Base-by-base conservation (phyloP, 2,888 invertebrate species). In the Drosophila hamatofila region DNA sequence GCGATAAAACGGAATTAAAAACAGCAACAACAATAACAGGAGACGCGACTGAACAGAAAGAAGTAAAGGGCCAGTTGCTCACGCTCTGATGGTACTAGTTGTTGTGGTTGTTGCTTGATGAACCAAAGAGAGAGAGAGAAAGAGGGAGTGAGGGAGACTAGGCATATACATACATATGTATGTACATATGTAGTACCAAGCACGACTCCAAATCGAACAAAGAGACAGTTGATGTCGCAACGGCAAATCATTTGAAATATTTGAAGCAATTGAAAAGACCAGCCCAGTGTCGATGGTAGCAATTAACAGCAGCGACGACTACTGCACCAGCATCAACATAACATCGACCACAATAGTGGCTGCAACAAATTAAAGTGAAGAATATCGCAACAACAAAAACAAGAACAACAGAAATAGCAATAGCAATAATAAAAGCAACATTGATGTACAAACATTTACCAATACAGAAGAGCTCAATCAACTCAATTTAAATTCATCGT, bases 401-500 rank as follows among this genome's bases (percentile, higher is more conserved):
- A 72, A 60, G 55, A 69, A 35, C 35, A 61, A 11, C 16, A 42
- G 21, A 62, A 67, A 12, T 42, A 42, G 21, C 64, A 67, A 12
- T 42, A 35, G 23, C 23, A 25, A 51, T 67, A 72, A 59, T 70
- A 68, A 63, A 63, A 60, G 46, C 77, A 70, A 75, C 73, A 78
- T 78, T 66, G 79, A 87, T 81, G 81, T 88, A 83, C 73, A 84
- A 78, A 78, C 81, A 90, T 81, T 84, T 90, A 88, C 89, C 88
- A 88, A 90, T 90, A 89, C 89, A 85, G 69, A 81, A 72, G 85
- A 88, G 55, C 81, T 83, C 88, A 87, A 87, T 87, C 88, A 90
- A 88, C 79, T 88, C 88, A 90, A 90, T 89, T 88, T 83, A 86
- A 82, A 90, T 80, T 85, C 79, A 78, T 81, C 81, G 69, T 62